phyloP scores from a whole-genome alignment of 2,113 vertebrate genomes.

The Connochaetes taurinus region DNA sequence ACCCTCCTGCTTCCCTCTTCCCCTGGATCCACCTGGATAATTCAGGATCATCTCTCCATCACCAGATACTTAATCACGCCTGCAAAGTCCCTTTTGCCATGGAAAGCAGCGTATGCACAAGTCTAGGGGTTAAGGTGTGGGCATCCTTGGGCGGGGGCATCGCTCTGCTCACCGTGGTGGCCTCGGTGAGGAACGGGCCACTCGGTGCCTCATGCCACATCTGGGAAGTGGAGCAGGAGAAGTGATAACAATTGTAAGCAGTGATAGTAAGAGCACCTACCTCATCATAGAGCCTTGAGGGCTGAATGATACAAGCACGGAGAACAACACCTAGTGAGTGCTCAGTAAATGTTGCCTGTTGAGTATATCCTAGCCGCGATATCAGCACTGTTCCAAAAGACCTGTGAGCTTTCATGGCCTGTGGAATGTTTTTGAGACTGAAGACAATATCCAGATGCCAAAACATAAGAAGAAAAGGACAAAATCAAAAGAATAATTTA shows the following conservation, averaged over 20 bases:
- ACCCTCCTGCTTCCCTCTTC: background rate
- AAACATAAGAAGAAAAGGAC: background rate
- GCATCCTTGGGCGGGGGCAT: fast-evolving
- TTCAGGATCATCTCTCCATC: fast-evolving
- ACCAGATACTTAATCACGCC: background rate
- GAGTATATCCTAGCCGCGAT: background rate
- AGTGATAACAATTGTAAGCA: fast-evolving
- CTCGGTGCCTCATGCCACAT: fast-evolving
- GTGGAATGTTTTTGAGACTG: background rate
- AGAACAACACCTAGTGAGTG: background rate
- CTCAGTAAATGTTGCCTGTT: background rate
- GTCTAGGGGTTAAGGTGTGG: background rate
- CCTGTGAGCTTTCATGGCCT: background rate
- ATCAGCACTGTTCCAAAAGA: background rate
- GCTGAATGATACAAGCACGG: fast-evolving
- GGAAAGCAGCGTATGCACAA: background rate
- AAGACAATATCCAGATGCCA: background rate
- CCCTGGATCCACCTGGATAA: background rate
- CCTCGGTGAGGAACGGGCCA: background rate
- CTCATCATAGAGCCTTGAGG: background rate
- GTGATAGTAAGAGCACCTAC: background rate
- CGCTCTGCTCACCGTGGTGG: too few relatives aligned
- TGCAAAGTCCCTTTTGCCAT: background rate
- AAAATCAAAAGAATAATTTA: background rate
- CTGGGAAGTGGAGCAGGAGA: background rate